Base-by-base conservation (phyloP, 2,113 vertebrate genomes). In the Aegithalos caudatus region DNA sequence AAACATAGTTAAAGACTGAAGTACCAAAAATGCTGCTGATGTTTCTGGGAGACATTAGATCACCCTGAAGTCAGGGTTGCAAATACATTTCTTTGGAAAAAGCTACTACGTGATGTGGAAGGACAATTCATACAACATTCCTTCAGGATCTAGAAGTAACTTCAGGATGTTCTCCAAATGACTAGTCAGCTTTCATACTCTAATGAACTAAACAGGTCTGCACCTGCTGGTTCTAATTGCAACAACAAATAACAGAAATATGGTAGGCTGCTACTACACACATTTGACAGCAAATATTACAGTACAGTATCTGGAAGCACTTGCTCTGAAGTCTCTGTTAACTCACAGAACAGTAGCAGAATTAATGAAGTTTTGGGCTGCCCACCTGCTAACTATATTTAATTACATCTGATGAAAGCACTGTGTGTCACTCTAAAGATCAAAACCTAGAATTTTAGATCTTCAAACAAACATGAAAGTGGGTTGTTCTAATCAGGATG, bases 361-460 rank as follows among this genome's bases (percentile, higher is more conserved):
- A 92, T 92, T 88, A 92, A 95, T 78, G 50, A 86, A 92, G 80
- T 78, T 96, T 78, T 54, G 33, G 50, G 37, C 81, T 88, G 89
- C 72, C 50, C 67, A 69, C 76, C 60, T 0, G 1, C 54, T 79
- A 92, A 94, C 91, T 91, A 35, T 44, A 90, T 88, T 67, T 95
- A 96, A 96, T 91, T 92, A 79, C 67, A 92, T 73, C 45, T 94
- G 89, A 96, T 96, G 91, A 96, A 96, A 96, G 89, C 13, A 2
- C 53, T 76, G 67, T 24, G 28, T 95, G 89, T 81, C 89, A 96
- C 77, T 85, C 70, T 54, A 61, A 88, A 94, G 89, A 96, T 95
- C 91, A 96, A 96, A 96, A 69, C 69, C 10, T 61, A 92, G 67
- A 83, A 91, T 88, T 92, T 83, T 66, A 86, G 62, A 91, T 91